Percentiles rank a stretch among this genome's conserved stretches.
These are phyloP conservation scores for Xerus inauris DNA, from an alignment of 2,113 vertebrate species.

Conservation along the genomic window DNA sequence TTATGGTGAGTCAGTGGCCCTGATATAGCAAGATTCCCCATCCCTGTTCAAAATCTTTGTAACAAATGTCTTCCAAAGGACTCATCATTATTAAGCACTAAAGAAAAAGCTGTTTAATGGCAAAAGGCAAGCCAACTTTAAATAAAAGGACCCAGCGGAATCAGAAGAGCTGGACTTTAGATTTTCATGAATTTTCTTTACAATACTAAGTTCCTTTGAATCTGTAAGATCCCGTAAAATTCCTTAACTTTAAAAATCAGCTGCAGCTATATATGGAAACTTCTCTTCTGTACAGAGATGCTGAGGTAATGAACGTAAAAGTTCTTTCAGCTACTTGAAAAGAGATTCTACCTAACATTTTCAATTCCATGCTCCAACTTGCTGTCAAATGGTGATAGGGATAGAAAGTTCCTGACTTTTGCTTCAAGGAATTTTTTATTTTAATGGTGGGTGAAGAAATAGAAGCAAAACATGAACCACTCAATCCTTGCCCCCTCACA, in stretches of 20 bases:
- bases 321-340: background rate
- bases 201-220: background rate
- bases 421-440: conserved; percentile 38
- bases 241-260: background rate
- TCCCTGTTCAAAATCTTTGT: background rate
- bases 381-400: background rate
- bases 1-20: conserved; percentile 20
- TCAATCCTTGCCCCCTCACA: background rate
- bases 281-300: background rate
- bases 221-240: background rate
- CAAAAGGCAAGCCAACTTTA: background rate
- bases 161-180: conserved; percentile 1
- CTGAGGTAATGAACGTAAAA: background rate
- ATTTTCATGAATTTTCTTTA: background rate
- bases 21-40: conserved; percentile 15
- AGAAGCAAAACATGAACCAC: background rate
- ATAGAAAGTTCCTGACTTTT: background rate
- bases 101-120: background rate
- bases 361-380: conserved; percentile 9
- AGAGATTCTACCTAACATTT: background rate
- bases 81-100: background rate
- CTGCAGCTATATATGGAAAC: background rate
- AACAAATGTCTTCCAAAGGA: conserved; percentile 27
- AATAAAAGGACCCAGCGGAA: background rate
- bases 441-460: conserved; percentile 23